phyloP scores from a whole-genome alignment of 2,888 invertebrate species.

The Lasioglossum villosulum region DNA sequence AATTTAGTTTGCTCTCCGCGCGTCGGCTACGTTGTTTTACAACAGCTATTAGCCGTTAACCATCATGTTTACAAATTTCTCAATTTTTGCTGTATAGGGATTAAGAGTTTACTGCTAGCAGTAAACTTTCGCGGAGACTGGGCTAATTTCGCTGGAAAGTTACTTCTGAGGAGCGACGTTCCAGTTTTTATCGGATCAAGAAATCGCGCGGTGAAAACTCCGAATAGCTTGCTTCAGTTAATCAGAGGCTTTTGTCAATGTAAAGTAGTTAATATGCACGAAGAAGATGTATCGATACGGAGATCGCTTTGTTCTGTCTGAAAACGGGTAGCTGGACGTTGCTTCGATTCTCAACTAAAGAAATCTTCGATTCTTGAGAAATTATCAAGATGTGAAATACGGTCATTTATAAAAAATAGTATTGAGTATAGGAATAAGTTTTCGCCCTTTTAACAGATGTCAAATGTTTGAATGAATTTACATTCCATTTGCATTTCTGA shows the following conservation, averaged over 20 bases:
- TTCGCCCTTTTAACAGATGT: too few relatives aligned
- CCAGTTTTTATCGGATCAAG: conserved; percentile 44
- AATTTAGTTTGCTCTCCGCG: neutral
- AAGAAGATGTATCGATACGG: neutral
- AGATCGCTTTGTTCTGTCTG: neutral
- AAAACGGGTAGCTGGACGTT: neutral
- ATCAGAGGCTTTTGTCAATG: conserved; percentile 13
- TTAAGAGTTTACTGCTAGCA: conserved; percentile 46
- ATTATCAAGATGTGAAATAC: neutral
- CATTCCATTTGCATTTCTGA: too few relatives aligned
- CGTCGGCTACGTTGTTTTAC: conserved; percentile 1
- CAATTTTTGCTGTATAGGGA: conserved; percentile 39
- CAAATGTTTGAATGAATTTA: too few relatives aligned
- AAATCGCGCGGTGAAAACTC: conserved; percentile 24
- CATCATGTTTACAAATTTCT: conserved; percentile 51
- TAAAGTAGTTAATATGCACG: neutral
- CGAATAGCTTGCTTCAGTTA: conserved; percentile 18
- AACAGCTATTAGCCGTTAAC: conserved; percentile 36
- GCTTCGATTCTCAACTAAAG: neutral
- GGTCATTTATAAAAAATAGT: neutral
- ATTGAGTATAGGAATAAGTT: too few relatives aligned
- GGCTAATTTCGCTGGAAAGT: conserved; percentile 47
- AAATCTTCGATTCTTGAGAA: neutral
- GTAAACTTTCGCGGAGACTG: conserved; percentile 33
- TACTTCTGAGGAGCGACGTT: conserved; percentile 25